A percentile compares a stretch with the other conserved stretches of the same genome.
Evolutionary conservation across 2,888 invertebrate species (phyloP).

Genomic region (Meteorus colon): DNA sequence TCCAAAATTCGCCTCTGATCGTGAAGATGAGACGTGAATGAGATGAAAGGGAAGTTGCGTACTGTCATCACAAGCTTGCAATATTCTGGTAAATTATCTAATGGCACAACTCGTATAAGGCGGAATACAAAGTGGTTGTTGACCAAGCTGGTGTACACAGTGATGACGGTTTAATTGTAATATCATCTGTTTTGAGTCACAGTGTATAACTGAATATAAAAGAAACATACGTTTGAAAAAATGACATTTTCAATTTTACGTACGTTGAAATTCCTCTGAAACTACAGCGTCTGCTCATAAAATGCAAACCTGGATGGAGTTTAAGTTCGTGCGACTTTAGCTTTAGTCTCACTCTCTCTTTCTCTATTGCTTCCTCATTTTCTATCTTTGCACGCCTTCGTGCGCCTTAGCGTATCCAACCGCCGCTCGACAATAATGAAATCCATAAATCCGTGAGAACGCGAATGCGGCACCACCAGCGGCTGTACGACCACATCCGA

Average conservation of each 20-base stretch:
- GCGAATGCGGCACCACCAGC: conserved; percentile 63
- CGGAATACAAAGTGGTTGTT: conserved; percentile 18
- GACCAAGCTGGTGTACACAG: conserved; percentile 19
- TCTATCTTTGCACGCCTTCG: conserved; percentile 48
- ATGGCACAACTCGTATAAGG: conserved; percentile 2
- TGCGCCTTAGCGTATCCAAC: conserved; percentile 74
- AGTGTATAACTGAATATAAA: not conserved
- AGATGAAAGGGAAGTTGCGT: not conserved
- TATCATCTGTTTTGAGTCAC: too few relatives aligned
- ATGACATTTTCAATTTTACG: conserved; percentile 18
- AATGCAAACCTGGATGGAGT: conserved; percentile 68
- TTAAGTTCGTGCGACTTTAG: conserved; percentile 64
- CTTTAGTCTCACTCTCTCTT: conserved; percentile 42
- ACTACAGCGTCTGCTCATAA: conserved; percentile 64
- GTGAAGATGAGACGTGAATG: not conserved
- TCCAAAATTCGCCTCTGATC: conserved; percentile 2
- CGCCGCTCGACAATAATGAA: conserved; percentile 79
- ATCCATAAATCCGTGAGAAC: conserved; percentile 80
- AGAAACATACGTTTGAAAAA: not conserved
- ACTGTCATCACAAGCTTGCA: not conserved
- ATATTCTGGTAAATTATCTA: not conserved
- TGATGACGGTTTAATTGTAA: conserved; percentile 28
- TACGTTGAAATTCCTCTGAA: conserved; percentile 48
- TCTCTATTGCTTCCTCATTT: conserved; percentile 43
- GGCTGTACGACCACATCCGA: conserved; percentile 46